These are phyloP conservation scores for Abrostola tripartita DNA, from an alignment of 2,888 invertebrate genomes.

Conservation along the genomic window DNA sequence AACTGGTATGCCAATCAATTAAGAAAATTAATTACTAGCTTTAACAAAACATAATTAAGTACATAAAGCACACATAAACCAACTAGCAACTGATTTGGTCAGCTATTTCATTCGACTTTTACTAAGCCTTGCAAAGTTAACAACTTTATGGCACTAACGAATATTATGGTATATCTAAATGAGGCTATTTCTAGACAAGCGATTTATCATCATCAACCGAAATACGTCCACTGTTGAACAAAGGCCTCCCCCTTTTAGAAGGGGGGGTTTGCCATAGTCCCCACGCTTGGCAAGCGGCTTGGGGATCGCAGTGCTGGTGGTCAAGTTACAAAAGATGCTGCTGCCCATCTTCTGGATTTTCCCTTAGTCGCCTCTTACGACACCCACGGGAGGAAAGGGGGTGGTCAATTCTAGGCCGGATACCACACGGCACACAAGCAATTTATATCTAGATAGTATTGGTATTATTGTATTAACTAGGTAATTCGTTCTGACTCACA, in stretches of 20 bases:
- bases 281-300: no score
- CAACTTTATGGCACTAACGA: slow-evolving; percentile 24
- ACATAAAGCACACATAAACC: slow-evolving; percentile 18
- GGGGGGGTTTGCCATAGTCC: no score
- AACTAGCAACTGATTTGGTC: slow-evolving; percentile 28
- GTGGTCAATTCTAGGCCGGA: no score
- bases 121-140: slow-evolving; percentile 48
- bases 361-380: no score
- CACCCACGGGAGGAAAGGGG: no score
- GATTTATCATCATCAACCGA: no score
- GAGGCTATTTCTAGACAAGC: background rate
- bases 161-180: slow-evolving; percentile 13
- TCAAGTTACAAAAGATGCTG: no score
- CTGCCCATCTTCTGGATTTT: no score
- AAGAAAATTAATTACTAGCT: slow-evolving; percentile 42
- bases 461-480: slow-evolving; percentile 14
- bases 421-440: no score
- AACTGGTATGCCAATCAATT: slow-evolving; percentile 36
- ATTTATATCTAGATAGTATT: slow-evolving; percentile 5
- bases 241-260: no score
- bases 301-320: no score
- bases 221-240: no score
- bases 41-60: slow-evolving; percentile 49
- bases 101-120: slow-evolving; percentile 51
- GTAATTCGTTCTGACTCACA: slow-evolving; percentile 30